Evolutionary conservation across 2,888 invertebrate species (phyloP).

Genomic region (Microchrysa polita): DNA sequence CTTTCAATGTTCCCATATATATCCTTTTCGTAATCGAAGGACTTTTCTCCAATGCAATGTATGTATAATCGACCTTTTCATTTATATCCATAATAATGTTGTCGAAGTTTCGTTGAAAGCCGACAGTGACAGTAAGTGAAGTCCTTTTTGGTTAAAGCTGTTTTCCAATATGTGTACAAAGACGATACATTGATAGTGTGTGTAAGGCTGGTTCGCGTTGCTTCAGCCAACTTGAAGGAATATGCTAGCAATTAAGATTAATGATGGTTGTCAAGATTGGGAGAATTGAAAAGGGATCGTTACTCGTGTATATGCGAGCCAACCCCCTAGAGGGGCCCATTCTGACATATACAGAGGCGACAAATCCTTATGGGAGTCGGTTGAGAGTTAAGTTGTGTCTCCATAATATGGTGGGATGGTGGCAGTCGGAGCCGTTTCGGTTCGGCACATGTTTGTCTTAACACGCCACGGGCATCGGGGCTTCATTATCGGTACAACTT

Average conservation of each 20-base stretch:
- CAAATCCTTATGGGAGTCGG: conserved; percentile 18
- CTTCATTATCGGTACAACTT: conserved; percentile 33
- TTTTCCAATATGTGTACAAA: too few relatives aligned
- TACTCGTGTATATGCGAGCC: conserved; percentile 4
- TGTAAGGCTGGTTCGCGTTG: too few relatives aligned
- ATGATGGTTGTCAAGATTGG: conserved; percentile 36
- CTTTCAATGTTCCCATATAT: background rate
- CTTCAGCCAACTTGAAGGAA: conserved; percentile 20
- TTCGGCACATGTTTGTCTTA: background rate
- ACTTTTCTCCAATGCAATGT: background rate
- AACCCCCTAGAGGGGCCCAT: background rate
- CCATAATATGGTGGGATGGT: too few relatives aligned
- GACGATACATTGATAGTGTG: too few relatives aligned
- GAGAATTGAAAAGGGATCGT: conserved; percentile 36
- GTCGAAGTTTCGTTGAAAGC: too few relatives aligned
- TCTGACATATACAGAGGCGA: conserved; percentile 19
- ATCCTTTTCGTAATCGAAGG: background rate
- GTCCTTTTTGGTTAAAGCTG: too few relatives aligned
- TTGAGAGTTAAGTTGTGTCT: background rate
- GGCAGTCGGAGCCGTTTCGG: background rate
- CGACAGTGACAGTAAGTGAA: too few relatives aligned
- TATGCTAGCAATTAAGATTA: conserved; percentile 35
- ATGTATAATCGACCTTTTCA: too few relatives aligned
- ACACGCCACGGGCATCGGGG: background rate
- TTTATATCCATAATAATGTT: too few relatives aligned